Evolutionary conservation across 2,797 vertebrate species (phyloP).

Genomic region (Rhinatrema bivittatum): DNA sequence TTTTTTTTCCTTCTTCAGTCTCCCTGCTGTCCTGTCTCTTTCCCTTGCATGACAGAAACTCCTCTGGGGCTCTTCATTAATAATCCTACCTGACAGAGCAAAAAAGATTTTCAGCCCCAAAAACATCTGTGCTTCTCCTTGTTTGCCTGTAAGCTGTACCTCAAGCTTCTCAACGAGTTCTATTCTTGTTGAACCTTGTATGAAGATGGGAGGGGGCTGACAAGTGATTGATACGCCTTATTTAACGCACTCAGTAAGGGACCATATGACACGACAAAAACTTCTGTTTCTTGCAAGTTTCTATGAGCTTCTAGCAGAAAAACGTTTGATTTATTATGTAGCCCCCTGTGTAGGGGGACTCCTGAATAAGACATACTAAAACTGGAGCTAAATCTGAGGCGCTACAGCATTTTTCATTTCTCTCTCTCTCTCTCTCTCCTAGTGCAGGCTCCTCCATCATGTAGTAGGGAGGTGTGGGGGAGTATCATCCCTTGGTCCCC

Average conservation of each 20-base stretch:
- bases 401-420: too few relatives aligned
- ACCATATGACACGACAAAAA: not conserved
- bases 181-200: too few relatives aligned
- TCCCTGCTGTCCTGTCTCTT: not conserved
- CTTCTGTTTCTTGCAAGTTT: not conserved
- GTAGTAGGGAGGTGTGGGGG: too few relatives aligned
- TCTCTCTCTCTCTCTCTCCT: too few relatives aligned
- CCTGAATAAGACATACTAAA: too few relatives aligned
- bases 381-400: too few relatives aligned
- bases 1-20: not conserved
- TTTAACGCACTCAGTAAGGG: conserved; percentile 2
- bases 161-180: conserved; percentile 1
- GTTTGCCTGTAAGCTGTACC: conserved; percentile 4
- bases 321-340: too few relatives aligned
- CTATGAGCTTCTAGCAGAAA: too few relatives aligned
- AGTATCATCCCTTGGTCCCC: too few relatives aligned
- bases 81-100: conserved; percentile 12
- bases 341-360: too few relatives aligned
- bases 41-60: not conserved
- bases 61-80: conserved; percentile 10
- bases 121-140: conserved; percentile 11
- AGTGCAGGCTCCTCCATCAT: too few relatives aligned
- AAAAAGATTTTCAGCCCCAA: conserved; percentile 6
- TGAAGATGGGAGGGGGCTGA: not conserved
- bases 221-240: conserved; percentile 7